Base-by-base conservation (phyloP, 1,140 invertebrate species). In the Proctacanthus coquilletti region DNA sequence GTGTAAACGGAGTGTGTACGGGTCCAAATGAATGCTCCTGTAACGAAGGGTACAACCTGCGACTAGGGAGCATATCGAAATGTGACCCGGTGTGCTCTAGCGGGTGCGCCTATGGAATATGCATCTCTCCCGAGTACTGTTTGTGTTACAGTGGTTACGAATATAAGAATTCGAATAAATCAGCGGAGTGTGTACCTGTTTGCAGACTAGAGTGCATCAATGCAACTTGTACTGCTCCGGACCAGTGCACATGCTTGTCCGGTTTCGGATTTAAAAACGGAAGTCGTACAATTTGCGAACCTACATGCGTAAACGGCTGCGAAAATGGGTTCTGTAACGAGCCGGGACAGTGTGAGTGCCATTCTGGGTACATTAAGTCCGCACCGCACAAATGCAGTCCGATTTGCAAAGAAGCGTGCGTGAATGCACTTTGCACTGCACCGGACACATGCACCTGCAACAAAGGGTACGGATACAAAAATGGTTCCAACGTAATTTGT, bases 371-470 rank as follows among this genome's bases (percentile, higher is more conserved):
- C 18, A 19, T 33, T 2, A 38, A 51, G 23, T 20, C 37, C 3
- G 42, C 47, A 9, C 39, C 46, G 0, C 53, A 56, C 41, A 55
- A 63, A 18, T 74, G 71, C 39, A 56, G 64, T 3, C 68, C 71
- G 4, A 52, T 64, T 2, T 75, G 71, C 41, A 50, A 48, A 2
- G 45, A 61, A 3, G 52, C 52, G 0, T 75, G 74, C 46, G 50
- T 66, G 0, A 72, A 76, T 42, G 65, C 66, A 0, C 49, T 56
- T n/a, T 79, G 75, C 49, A 47, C 54, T 4, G 66, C 61, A 0
- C 74, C 74, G 0, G 59, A 75, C 5, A 56, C 53, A 1, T 78
- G 75, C 50, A 53, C 54, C 13, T 77, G 73, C 42, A 68, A 67
- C 41, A 53, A 64, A 11, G 71, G 71, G 32, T 70, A 70, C 38